These are phyloP conservation scores for Grantiella picta DNA, from an alignment of 2,113 vertebrate genomes.

Conservation along the genomic window DNA sequence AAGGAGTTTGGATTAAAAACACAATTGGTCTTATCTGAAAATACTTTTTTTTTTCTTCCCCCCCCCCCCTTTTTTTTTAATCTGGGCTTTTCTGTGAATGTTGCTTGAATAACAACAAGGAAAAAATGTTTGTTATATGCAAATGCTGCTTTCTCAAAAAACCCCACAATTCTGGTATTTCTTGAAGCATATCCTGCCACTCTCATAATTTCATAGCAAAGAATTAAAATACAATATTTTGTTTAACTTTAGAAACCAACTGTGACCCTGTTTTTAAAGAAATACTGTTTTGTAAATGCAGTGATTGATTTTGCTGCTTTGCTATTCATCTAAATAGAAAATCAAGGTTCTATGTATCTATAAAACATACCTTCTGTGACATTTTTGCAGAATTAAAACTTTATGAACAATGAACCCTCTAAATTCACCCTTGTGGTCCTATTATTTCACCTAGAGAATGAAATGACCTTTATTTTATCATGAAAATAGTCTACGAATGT, in stretches of 20 bases:
- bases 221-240: not conserved
- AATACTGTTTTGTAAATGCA: not conserved
- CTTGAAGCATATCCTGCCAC: not conserved
- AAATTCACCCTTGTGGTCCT: not conserved
- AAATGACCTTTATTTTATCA: slow-evolving; percentile 19
- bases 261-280: not conserved
- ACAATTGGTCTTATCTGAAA: not conserved
- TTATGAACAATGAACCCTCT: not conserved
- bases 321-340: not conserved
- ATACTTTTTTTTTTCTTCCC: no score
- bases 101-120: not conserved
- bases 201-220: not conserved
- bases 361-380: not conserved
- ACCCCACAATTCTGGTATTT: not conserved
- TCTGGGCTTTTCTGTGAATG: not conserved
- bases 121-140: not conserved
- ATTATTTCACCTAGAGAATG: not conserved
- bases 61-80: no score
- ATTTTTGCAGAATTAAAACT: not conserved
- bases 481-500: not conserved
- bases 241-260: not conserved
- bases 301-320: not conserved
- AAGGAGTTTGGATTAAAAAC: not conserved
- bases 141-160: not conserved
- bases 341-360: not conserved